Evolutionary conservation across 2,113 vertebrate genomes (phyloP).

Genomic region (Lampris megalopsis): DNA sequence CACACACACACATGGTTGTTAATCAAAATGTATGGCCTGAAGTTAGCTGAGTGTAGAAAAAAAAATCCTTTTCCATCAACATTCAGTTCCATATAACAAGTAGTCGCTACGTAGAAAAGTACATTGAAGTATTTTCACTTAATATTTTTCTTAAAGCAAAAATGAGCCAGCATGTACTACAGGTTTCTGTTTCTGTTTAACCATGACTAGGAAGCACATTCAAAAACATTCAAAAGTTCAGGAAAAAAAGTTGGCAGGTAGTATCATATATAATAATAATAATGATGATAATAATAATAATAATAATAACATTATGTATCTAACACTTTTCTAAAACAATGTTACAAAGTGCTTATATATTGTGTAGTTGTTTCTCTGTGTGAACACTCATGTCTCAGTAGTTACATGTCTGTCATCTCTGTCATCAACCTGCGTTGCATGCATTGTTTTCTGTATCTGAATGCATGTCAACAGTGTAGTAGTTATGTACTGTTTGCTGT

Average conservation of each 20-base stretch:
- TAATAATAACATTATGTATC: too few species aligned
- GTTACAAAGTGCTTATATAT: background rate
- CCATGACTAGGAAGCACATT: conserved; percentile 39
- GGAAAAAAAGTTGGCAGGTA: conserved; percentile 29
- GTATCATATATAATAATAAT: background rate
- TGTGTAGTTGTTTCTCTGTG: conserved; percentile 40
- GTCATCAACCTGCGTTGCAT: conserved; percentile 25
- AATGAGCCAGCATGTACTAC: conserved; percentile 64
- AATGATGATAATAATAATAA: too few species aligned
- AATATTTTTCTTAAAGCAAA: conserved; percentile 58
- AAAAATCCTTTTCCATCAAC: conserved; percentile 36
- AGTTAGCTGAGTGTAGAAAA: conserved; percentile 20
- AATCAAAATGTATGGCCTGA: background rate
- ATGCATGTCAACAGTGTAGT: conserved; percentile 6
- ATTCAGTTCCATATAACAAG: conserved; percentile 44
- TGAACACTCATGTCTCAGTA: conserved; percentile 26
- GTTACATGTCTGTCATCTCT: conserved; percentile 26
- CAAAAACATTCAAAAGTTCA: conserved; percentile 39
- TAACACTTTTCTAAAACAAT: too few species aligned
- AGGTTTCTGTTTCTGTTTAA: conserved; percentile 75
- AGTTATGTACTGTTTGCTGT: background rate
- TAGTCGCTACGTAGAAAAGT: conserved; percentile 34
- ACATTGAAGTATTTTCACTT: conserved; percentile 63
- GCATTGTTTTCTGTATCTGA: conserved; percentile 22
- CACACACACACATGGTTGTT: conserved; percentile 7